phyloP scores from a whole-genome alignment of 2,888 invertebrate species.

The Rhynchonema sp. region DNA sequence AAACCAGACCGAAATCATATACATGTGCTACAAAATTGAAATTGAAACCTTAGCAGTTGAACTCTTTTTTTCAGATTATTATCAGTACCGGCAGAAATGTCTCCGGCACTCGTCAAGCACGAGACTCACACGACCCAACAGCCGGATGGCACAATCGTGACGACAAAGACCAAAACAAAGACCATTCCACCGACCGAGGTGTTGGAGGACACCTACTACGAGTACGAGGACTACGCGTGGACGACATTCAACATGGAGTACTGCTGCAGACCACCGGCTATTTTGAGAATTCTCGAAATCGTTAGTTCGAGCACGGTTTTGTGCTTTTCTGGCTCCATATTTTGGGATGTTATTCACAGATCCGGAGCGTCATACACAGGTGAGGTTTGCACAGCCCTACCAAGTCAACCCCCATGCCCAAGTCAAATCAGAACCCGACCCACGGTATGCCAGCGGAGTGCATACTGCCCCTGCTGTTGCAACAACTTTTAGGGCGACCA shows the following conservation, averaged over 20 bases:
- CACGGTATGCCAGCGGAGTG: no score
- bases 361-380: neutral
- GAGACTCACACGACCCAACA: slow-evolving; percentile 5
- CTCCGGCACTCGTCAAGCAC: slow-evolving; percentile 8
- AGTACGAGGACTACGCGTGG: neutral
- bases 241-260: slow-evolving; percentile 1
- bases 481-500: no score
- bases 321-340: neutral
- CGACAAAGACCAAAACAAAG: slow-evolving; percentile 7
- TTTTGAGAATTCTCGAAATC: slow-evolving; percentile 1
- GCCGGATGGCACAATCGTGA: slow-evolving; percentile 9
- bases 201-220: neutral
- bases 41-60: no score
- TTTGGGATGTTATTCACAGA: no score
- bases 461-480: no score
- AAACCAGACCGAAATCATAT: no score
- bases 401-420: no score
- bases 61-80: no score
- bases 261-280: slow-evolving; percentile 4
- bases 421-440: no score
- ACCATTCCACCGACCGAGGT: neutral
- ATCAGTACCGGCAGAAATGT: no score
- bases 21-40: no score
- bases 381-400: no score
- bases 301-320: neutral